Evolutionary conservation across 2,888 invertebrate genomes (phyloP).

Genomic region (Ormyrus thymus): DNA sequence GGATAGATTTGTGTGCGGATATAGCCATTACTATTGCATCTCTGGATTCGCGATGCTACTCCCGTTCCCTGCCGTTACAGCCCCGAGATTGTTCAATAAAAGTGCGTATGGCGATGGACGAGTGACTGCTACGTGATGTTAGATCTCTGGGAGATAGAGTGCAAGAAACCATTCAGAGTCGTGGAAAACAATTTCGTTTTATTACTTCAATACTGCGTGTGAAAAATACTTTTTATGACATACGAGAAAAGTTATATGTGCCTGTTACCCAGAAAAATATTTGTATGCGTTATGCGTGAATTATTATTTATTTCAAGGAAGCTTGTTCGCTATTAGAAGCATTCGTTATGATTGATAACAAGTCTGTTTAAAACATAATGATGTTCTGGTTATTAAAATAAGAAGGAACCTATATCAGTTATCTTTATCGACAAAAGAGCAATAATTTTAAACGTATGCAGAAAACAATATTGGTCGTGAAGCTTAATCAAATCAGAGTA

Average conservation of each 20-base stretch:
- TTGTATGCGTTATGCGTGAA: no score
- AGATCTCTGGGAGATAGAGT: not conserved
- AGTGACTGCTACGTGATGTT: not conserved
- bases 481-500: constrained; percentile 14
- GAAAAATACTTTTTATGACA: constrained; percentile 14
- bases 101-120: not conserved
- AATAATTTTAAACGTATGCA: no score
- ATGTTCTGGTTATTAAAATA: no score
- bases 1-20: not conserved
- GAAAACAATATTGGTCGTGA: not conserved
- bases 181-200: constrained; percentile 17
- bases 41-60: not conserved
- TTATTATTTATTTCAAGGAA: no score
- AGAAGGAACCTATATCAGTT: no score
- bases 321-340: no score
- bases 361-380: no score
- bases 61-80: not conserved
- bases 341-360: no score
- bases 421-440: no score
- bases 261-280: no score
- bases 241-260: not conserved
- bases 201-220: constrained; percentile 9
- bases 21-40: not conserved
- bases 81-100: constrained; percentile 20
- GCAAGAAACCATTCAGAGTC: constrained; percentile 6